Percentiles rank a stretch among this genome's conserved stretches.
These are phyloP conservation scores for Trogon melanurus DNA, from an alignment of 2,113 vertebrate species.

Conservation along the genomic window DNA sequence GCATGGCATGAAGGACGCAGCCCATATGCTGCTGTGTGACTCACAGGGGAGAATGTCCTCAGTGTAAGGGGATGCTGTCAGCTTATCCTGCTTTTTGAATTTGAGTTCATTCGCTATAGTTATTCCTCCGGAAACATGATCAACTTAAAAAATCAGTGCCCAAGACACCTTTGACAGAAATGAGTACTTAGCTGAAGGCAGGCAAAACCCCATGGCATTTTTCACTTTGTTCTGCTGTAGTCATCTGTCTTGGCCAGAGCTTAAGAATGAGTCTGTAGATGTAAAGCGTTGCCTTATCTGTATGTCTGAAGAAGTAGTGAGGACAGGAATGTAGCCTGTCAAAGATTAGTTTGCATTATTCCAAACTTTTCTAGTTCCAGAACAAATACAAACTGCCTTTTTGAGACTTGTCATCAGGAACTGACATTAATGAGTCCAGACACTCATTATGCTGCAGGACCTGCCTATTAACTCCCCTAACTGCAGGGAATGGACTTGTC, in stretches of 20 bases:
- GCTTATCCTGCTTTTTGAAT: neutral
- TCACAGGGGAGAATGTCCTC: neutral
- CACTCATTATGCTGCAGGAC: neutral
- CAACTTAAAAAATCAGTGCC: neutral
- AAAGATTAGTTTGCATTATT: neutral
- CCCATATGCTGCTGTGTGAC: neutral
- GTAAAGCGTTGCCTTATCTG: neutral
- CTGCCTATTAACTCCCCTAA: fast-evolving
- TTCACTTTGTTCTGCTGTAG: neutral
- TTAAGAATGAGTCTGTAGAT: neutral
- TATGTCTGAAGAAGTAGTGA: neutral
- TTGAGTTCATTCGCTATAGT: neutral
- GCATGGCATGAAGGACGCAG: neutral
- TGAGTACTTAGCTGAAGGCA: neutral
- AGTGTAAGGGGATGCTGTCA: neutral
- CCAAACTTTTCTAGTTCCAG: neutral
- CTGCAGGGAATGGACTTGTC: neutral
- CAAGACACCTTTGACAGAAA: neutral
- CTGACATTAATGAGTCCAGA: neutral
- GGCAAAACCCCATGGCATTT: neutral
- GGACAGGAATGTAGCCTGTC: neutral
- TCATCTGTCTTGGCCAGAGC: neutral
- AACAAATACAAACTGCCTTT: neutral
- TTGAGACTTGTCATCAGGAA: neutral
- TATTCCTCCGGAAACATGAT: neutral